Evolutionary conservation across 2,888 invertebrate genomes (phyloP), one percentile per base, ranked within the genome.

Genomic region (Campopleginae sp.): DNA sequence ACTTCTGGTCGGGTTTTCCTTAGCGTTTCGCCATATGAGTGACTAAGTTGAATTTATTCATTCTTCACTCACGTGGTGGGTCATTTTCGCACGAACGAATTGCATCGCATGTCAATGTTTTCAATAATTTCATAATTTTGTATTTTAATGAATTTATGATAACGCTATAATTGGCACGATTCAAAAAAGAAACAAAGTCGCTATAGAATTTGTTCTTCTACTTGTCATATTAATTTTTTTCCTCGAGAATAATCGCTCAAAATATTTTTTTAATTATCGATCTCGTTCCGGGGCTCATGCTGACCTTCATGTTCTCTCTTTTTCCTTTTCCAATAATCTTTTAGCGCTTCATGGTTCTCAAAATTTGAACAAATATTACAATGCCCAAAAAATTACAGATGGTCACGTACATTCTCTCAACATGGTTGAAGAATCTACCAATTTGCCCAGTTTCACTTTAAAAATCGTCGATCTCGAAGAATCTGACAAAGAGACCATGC

Each of bases 401-500:
- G 97, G 97, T 8, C 96, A 97, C 89, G 96, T 98, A 90, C 97
- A 98, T 92, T 97, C 98, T 17, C 94, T 98, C 82, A 97, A 97
- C 85, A 96, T 97, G 84, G 95, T 96, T 46, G 98, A 97, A 88
- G 96, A 96, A 89, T 91, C 93, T 12, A 96, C 96, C 80, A 96
- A 97, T 91, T 94, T 98, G 51, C 95, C 97, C 42, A 96, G 96
- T 1, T 96, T 98, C 84, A 95, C 99, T 58, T 98, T 98, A 86
- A 96, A 97, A 91, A 97, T 98, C 1, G 97, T 98, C 86, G 99
- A 99, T 91, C 94, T 98, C 72, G 99, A 99, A 92, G 99, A 99
- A 92, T 96, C 98, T 0, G 99, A 99, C 92, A 96, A 97, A 88
- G 99, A 99, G 94, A 99, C 99, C 0, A 97, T 98, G 89, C 99